Conservation (phyloP, 1,140 invertebrate species). For the Micrasema minimum region DNA sequence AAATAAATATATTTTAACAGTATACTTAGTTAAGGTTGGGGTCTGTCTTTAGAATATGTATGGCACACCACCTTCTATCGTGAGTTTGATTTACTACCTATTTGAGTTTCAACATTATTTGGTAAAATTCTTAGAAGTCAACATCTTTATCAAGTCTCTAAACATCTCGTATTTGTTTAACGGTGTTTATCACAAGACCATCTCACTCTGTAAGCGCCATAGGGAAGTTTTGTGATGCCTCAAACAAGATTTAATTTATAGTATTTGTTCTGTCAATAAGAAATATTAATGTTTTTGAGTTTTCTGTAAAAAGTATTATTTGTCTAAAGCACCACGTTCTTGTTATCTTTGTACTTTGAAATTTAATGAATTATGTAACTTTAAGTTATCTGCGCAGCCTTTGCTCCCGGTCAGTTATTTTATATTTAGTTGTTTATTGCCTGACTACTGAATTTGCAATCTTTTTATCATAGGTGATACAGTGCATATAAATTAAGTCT, state of each 20-base stretch:
- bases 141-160: constrained; percentile 15
- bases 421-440: no score
- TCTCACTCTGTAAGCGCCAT: not conserved
- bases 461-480: no score
- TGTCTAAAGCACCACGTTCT: not conserved
- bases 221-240: constrained; percentile 6
- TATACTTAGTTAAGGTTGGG: no score
- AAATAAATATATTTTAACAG: no score
- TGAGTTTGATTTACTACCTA: constrained; percentile 20
- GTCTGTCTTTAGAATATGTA: no score
- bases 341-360: not conserved
- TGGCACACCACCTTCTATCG: not conserved
- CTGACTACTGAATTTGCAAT: no score
- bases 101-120: constrained; percentile 24
- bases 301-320: constrained; percentile 13
- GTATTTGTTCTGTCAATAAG: constrained; percentile 22
- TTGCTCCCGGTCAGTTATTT: no score
- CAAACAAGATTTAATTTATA: constrained; percentile 7
- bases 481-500: no score
- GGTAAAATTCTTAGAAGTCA: constrained; percentile 23
- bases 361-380: not conserved
- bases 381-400: no score
- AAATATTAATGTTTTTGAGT: constrained; percentile 9
- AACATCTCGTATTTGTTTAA: constrained; percentile 32
- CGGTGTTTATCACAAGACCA: constrained; percentile 27